Base-by-base conservation (phyloP, 2,888 invertebrate genomes). In the Papilio gigon region DNA sequence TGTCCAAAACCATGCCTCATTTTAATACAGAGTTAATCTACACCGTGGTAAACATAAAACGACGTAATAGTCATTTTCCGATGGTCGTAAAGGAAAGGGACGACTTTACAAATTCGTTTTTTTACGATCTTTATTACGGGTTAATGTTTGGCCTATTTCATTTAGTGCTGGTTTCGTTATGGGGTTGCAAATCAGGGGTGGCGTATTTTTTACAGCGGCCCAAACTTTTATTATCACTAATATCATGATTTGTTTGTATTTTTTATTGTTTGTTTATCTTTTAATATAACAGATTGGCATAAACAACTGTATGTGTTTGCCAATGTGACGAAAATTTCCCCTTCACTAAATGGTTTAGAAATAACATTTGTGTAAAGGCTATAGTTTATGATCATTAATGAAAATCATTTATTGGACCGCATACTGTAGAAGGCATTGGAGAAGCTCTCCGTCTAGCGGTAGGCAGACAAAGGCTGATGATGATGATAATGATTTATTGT, bases 81-180 rank as follows among this genome's bases (percentile, higher is more conserved):
- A 67, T 67, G 53, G 53, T 67, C 67, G 53, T 67, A 61, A 67
- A 61, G 53, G 61, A 53, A 53, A 60, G 61, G 61, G 53, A 62
- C 67, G 50, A 40, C 61, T 53, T 14, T 53, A 61, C 50, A 61
- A 67, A 61, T 67, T 61, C 61, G 61, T 53, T 61, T 50, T 62
- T 67, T 67, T 62, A 62, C 40, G 67, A 53, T 42, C 61, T 53
- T 53, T 67, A 67, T 61, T 62, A 62, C 61, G 61, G 37, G 61
- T 50, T 67, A 61, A 61, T 67, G 67, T 67, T 53, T 61, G 67
- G 42, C 40, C 67, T 62, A 67, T 67, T 67, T 61, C 27, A 59
- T 65, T 65, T 44, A 20, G 44, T 35, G 37, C 30, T 37, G 47
- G 11, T 37, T 20, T 47, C 47, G 37, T 66, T 50, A 64, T 50